These are phyloP conservation scores for Clivina fossor DNA, from an alignment of 2,888 invertebrate genomes.

Conservation along the genomic window DNA sequence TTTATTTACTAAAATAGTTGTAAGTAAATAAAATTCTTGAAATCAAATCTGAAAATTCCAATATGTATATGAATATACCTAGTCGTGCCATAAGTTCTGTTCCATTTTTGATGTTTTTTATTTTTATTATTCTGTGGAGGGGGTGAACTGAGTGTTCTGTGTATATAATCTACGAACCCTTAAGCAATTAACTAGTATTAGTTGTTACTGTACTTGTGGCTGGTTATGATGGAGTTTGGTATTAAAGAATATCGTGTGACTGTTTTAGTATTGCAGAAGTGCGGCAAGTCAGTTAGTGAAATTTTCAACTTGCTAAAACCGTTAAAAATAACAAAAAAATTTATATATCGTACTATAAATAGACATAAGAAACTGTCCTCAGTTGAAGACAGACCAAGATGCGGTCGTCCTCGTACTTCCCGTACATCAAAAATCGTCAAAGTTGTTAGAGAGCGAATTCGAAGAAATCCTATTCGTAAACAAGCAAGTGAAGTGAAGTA, in stretches of 20 bases:
- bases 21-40: too few species aligned
- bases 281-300: not conserved
- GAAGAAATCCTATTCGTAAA: constrained; percentile 29
- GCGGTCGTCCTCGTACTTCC: constrained; percentile 16
- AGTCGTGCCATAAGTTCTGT: too few species aligned
- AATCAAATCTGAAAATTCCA: too few species aligned
- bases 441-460: constrained; percentile 23
- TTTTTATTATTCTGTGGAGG: too few species aligned
- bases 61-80: too few species aligned
- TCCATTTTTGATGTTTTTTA: too few species aligned
- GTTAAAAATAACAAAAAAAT: constrained; percentile 8
- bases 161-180: too few species aligned
- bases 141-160: too few species aligned
- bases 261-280: constrained; percentile 11
- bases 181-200: too few species aligned
- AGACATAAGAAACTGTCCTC: not conserved
- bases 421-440: constrained; percentile 15
- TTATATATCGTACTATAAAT: constrained; percentile 13
- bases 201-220: too few species aligned
- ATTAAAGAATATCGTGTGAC: constrained; percentile 9
- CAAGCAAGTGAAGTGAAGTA: constrained; percentile 30
- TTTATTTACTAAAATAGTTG: too few species aligned
- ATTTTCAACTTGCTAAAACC: constrained; percentile 18
- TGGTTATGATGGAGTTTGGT: constrained; percentile 14
- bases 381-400: constrained; percentile 12